Conservation (phyloP, 2,113 vertebrate genomes). For the Xenopus laevis region DNA sequence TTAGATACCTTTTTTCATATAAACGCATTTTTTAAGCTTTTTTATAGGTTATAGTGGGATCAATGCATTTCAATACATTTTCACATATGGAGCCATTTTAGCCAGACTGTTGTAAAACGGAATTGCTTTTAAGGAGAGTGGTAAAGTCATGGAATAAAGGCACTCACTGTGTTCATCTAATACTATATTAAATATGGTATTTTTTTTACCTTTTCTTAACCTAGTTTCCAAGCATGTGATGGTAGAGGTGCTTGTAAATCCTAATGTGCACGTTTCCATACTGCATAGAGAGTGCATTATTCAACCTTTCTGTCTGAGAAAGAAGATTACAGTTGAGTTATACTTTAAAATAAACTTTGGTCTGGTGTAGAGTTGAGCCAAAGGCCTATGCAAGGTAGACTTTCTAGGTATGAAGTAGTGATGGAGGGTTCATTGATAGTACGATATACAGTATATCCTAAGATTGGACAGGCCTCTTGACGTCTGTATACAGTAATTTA, state of each 20-base stretch:
- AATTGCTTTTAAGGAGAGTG: conserved; percentile 36
- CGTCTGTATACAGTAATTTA: too few relatives aligned
- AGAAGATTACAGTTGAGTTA: too few relatives aligned
- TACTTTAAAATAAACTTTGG: too few relatives aligned
- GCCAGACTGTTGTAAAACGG: conserved; percentile 18
- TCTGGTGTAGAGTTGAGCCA: too few relatives aligned
- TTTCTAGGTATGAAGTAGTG: too few relatives aligned
- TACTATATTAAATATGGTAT: conserved; percentile 29
- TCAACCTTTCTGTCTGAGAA: not conserved
- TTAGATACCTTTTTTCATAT: too few relatives aligned
- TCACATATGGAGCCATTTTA: conserved; percentile 21
- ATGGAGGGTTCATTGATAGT: too few relatives aligned
- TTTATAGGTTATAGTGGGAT: conserved; percentile 13
- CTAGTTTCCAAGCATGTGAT: conserved; percentile 19
- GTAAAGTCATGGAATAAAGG: conserved; percentile 24
- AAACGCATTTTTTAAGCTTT: not conserved
- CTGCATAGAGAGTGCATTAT: conserved; percentile 1
- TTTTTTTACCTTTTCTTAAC: conserved; percentile 35
- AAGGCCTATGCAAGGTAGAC: too few relatives aligned
- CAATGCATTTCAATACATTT: conserved; percentile 34
- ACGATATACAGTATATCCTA: too few relatives aligned
- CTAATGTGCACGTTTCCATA: conserved; percentile 2
- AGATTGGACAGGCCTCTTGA: too few relatives aligned
- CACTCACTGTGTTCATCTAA: conserved; percentile 13
- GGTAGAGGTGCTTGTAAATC: conserved; percentile 12